phyloP scores from a whole-genome alignment of 2,888 invertebrate genomes.

The Sarcophaga variegata region DNA sequence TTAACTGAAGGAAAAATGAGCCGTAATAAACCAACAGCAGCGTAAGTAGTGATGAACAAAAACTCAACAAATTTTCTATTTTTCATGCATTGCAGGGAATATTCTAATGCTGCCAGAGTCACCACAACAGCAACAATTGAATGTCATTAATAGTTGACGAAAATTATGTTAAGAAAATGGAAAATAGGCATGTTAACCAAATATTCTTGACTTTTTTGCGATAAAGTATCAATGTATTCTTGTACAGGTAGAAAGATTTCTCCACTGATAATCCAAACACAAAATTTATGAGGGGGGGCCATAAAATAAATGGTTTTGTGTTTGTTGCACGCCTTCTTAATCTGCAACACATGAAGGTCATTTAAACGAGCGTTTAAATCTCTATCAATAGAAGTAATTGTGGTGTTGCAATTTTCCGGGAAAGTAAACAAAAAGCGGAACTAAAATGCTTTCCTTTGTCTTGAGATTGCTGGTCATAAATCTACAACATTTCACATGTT shows the following conservation, averaged over 20 bases:
- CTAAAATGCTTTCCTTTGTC: slow-evolving; percentile 37
- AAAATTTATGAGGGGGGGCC: slow-evolving; percentile 51
- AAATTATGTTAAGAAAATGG: not conserved
- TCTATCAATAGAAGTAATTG: slow-evolving; percentile 27
- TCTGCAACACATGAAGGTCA: slow-evolving; percentile 43
- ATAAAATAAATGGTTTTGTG: slow-evolving; percentile 79
- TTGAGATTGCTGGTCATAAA: too few species aligned
- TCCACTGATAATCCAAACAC: not conserved
- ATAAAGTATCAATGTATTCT: slow-evolving; percentile 22
- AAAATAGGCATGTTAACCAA: slow-evolving; percentile 45
- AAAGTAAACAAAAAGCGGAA: slow-evolving; percentile 42
- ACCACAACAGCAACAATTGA: not conserved
- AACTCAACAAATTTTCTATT: not conserved
- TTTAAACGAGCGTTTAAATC: slow-evolving; percentile 9
- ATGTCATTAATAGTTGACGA: slow-evolving; percentile 19
- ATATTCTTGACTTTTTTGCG: slow-evolving; percentile 58
- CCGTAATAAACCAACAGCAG: slow-evolving; percentile 27
- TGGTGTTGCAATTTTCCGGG: slow-evolving; percentile 54
- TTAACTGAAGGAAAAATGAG: not conserved
- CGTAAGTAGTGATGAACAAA: not conserved
- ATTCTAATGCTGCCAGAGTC: too few species aligned
- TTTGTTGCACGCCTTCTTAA: slow-evolving; percentile 61
- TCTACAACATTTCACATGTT: slow-evolving; percentile 1
- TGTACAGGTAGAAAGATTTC: not conserved
- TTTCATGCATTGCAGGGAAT: not conserved